Evolutionary conservation across 92 coral and sea anemone genomes (phyloP), one percentile per base, ranked within the genome.

Genomic region (Ricordea florida): DNA sequence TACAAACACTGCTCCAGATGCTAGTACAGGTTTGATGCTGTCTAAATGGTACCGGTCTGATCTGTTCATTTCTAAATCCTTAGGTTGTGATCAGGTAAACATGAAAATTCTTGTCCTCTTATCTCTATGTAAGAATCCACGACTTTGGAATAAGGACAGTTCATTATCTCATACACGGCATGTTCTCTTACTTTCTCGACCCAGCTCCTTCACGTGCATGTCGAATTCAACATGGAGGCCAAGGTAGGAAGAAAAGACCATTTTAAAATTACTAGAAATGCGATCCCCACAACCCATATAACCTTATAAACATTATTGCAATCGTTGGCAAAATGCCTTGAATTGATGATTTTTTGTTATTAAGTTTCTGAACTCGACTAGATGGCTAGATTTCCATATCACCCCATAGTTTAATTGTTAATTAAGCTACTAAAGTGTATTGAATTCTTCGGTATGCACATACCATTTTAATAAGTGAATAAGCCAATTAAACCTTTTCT

Each of bases 1-100:
- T 17, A 89, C 62, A 33, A 74, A 69, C 20, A 89, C 75, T n/a
- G 91, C 70, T 13, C 91, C 90, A 40, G 84, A 85, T 22, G 91
- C 91, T 10, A 89, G 61, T 21, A 70, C 74, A 28, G 90, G 91
- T 74, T 87, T 87, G 56, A 89, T 49, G 23, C 81, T 67, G 25
- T 61, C 83, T 8, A 89, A 76, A 53, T 89, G 80, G 48, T 70
- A 83, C 29, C 74, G 42, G 30, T 80, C 91, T 7, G 34, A 37
- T 25, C 52, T 47, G 63, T 79, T 73, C 90, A 85, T 85, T 62
- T 72, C 66, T n/a, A n/a, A n/a, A n/a, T n/a, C n/a, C n/a, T n/a
- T n/a, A n/a, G n/a, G n/a, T n/a, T n/a, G n/a, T n/a, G n/a, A n/a
- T n/a, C n/a, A n/a, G n/a, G n/a, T n/a, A n/a, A n/a, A n/a, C 28